Evolutionary conservation across 2,113 vertebrate species (phyloP).

Genomic region (Nothocercus nigrocapillus): DNA sequence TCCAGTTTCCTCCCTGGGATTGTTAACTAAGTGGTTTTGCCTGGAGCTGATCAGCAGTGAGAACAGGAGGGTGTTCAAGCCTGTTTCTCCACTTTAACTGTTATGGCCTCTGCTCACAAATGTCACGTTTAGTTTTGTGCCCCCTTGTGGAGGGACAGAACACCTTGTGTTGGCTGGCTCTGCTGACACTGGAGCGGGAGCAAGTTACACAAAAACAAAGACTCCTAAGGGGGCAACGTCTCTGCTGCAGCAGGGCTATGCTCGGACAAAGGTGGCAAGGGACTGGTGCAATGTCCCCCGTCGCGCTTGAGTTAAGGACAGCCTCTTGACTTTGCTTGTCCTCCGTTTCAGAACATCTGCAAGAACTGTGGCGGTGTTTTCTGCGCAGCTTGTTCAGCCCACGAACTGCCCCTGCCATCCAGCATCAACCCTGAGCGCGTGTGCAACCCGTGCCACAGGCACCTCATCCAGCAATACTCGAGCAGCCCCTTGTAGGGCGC

Average conservation of each 20-base stretch:
- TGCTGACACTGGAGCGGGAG: neutral
- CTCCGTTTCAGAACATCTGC: slow-evolving; percentile 81
- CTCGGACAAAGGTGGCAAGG: neutral
- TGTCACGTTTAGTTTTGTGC: neutral
- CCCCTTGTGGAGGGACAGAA: neutral
- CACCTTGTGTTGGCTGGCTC: neutral
- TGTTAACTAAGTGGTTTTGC: neutral
- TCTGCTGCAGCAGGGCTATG: rapidly evolving
- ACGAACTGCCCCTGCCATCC: slow-evolving; percentile 89
- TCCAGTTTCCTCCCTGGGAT: neutral
- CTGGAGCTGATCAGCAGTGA: neutral
- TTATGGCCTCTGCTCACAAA: neutral
- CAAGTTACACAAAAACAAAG: neutral
- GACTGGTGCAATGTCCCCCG: neutral
- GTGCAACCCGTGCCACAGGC: slow-evolving; percentile 83
- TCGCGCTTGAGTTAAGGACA: too few species aligned
- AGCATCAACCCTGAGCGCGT: slow-evolving; percentile 89
- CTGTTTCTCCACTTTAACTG: neutral
- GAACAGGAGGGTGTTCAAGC: neutral
- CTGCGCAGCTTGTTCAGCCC: slow-evolving; percentile 84
- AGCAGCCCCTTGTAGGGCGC: slow-evolving; percentile 80
- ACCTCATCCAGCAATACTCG: slow-evolving; percentile 86
- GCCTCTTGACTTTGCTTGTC: neutral
- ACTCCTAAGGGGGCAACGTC: neutral
- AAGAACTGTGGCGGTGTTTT: slow-evolving; percentile 87